phyloP scores from a whole-genome alignment of 2,797 vertebrate genomes.

The Mormyrops attenuatus region DNA sequence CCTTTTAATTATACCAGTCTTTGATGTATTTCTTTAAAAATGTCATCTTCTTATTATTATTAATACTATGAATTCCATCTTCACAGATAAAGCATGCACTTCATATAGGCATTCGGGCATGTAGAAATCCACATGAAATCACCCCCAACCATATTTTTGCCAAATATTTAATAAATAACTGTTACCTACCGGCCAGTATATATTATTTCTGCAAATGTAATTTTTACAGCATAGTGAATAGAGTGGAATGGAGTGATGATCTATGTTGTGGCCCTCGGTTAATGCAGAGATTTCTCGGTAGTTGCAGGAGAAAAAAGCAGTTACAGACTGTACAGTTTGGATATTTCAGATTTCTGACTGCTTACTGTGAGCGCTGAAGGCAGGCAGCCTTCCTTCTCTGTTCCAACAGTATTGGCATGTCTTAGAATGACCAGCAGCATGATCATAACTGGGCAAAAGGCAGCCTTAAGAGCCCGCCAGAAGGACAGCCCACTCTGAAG shows the following conservation, averaged over 20 bases:
- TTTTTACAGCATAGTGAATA: not conserved
- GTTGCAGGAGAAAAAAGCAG: not conserved
- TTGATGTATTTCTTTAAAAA: not conserved
- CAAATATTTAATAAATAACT: not conserved
- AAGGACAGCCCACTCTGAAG: not conserved
- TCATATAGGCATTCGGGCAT: not conserved
- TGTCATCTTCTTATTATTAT: not conserved
- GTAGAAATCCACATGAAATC: not conserved
- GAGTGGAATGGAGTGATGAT: not conserved
- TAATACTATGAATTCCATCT: not conserved
- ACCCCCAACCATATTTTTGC: not conserved
- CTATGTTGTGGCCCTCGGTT: not conserved
- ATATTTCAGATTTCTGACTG: not conserved
- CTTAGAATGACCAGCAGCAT: not conserved
- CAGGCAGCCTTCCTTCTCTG: not conserved
- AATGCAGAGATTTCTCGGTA: not conserved
- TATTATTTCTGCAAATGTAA: not conserved
- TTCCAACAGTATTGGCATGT: not conserved
- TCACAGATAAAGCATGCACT: too few relatives aligned
- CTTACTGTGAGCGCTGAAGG: not conserved
- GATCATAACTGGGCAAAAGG: not conserved
- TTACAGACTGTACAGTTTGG: not conserved
- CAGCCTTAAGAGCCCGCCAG: not conserved
- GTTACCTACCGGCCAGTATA: not conserved
- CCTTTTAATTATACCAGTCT: not conserved